Evolutionary conservation across 92 coral and sea anemone species (phyloP).

Genomic region (Phenganax marumi): DNA sequence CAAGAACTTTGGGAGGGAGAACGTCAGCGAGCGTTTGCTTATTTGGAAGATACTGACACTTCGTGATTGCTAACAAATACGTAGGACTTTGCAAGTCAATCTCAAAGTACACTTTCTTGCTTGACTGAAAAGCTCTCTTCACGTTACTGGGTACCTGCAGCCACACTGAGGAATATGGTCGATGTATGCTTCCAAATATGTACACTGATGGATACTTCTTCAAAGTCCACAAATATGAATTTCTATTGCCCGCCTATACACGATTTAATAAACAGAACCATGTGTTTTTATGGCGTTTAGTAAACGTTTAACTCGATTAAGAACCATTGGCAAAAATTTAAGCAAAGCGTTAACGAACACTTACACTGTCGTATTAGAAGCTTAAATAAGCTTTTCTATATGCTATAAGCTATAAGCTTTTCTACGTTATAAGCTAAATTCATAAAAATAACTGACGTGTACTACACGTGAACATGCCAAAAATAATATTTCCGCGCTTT

Average conservation of each 20-base stretch:
- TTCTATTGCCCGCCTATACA: slow-evolving; percentile 2
- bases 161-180: slow-evolving; percentile 34
- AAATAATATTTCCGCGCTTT: neutral
- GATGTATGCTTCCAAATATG: slow-evolving; percentile 38
- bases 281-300: slow-evolving; percentile 1
- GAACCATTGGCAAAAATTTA: neutral
- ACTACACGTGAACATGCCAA: too few species aligned
- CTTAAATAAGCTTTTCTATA: neutral
- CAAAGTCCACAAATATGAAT: slow-evolving; percentile 33
- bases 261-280: neutral
- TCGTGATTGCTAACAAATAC: slow-evolving; percentile 13
- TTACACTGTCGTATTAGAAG: neutral
- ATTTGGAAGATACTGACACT: slow-evolving; percentile 30
- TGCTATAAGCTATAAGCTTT: too few species aligned
- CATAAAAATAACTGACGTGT: too few species aligned
- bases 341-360: neutral
- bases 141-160: slow-evolving; percentile 33
- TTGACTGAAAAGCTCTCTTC: slow-evolving; percentile 36
- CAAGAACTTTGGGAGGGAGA: slow-evolving; percentile 4
- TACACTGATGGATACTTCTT: slow-evolving; percentile 24
- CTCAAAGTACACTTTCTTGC: slow-evolving; percentile 31
- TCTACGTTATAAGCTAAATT: too few species aligned
- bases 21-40: slow-evolving; percentile 16
- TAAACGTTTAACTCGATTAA: neutral
- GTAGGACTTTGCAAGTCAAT: slow-evolving; percentile 15